phyloP scores from a whole-genome alignment of 23 tunicate genomes.

The Styela clava region DNA sequence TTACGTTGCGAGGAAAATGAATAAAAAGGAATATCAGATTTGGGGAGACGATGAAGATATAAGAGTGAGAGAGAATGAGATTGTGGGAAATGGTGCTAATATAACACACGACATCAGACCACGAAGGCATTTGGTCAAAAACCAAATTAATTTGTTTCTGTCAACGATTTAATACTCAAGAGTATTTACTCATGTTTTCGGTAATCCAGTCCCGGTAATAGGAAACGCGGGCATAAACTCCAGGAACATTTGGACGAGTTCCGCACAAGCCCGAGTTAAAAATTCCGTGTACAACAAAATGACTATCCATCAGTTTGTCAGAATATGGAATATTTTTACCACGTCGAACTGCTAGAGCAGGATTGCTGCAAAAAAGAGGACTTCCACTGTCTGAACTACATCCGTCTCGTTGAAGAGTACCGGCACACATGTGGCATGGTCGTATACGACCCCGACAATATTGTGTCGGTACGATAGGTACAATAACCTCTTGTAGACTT shows the following conservation, averaged over 20 bases:
- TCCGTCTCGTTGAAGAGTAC: constrained; percentile 29
- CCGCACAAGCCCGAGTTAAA: constrained; percentile 42
- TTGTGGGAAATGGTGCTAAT: no score
- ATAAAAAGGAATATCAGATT: no score
- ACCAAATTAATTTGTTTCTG: no score
- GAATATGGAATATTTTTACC: background rate
- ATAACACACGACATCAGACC: no score
- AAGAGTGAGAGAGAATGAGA: no score
- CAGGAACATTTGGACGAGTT: constrained; percentile 14
- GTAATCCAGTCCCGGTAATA: constrained; percentile 49
- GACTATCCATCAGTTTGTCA: background rate
- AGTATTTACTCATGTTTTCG: constrained; percentile 19
- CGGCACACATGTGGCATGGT: constrained; percentile 48
- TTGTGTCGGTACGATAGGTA: constrained; percentile 37
- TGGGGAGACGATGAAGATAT: no score
- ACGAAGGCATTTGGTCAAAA: no score
- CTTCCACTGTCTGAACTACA: constrained; percentile 58
- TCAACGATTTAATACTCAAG: no score
- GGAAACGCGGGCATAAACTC: constrained; percentile 41
- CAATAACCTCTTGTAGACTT: constrained; percentile 34
- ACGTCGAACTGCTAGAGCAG: background rate
- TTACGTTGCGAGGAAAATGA: no score
- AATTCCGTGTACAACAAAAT: constrained; percentile 31
- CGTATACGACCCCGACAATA: constrained; percentile 46
- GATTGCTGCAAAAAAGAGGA: constrained; percentile 29